Percentiles rank a stretch among this genome's conserved stretches.
Conservation (phyloP, 2,797 vertebrate genomes). For the Pseudotriccus pelzelni region DNA sequence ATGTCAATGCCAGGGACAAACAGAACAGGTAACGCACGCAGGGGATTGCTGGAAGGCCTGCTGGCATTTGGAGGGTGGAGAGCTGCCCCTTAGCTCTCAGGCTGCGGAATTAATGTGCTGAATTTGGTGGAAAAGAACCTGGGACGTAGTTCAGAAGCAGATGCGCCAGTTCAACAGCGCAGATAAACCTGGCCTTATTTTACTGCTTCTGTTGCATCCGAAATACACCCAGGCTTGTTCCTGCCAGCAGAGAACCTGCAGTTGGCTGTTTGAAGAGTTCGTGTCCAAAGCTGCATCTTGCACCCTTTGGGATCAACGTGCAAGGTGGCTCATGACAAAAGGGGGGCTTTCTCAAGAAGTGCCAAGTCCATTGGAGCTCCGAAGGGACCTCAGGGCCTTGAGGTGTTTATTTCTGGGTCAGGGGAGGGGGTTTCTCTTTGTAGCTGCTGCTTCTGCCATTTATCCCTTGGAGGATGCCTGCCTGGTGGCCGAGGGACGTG, state of each 20-base stretch:
- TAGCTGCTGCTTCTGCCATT: not conserved
- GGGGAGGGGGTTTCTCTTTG: not conserved
- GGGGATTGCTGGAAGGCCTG: not conserved
- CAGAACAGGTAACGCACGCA: slow-evolving; percentile 86
- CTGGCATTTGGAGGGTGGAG: not conserved
- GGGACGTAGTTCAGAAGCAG: not conserved
- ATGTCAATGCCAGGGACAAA: slow-evolving; percentile 89
- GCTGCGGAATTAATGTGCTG: not conserved
- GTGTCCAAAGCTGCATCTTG: not conserved
- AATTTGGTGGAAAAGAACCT: not conserved
- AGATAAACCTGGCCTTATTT: not conserved
- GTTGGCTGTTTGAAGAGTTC: not conserved
- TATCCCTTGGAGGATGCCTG: not conserved
- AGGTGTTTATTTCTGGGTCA: not conserved
- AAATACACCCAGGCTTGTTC: not conserved
- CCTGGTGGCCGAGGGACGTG: rapidly evolving
- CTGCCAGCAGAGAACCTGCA: not conserved
- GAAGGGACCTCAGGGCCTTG: not conserved
- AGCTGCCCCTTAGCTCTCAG: not conserved
- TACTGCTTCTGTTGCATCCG: not conserved
- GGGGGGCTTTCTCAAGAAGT: not conserved
- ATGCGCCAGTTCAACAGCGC: rapidly evolving
- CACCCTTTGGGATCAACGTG: not conserved
- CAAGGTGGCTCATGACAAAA: not conserved
- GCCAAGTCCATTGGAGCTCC: not conserved